phyloP scores from a whole-genome alignment of 2,113 vertebrate species.

The Podarcis muralis region DNA sequence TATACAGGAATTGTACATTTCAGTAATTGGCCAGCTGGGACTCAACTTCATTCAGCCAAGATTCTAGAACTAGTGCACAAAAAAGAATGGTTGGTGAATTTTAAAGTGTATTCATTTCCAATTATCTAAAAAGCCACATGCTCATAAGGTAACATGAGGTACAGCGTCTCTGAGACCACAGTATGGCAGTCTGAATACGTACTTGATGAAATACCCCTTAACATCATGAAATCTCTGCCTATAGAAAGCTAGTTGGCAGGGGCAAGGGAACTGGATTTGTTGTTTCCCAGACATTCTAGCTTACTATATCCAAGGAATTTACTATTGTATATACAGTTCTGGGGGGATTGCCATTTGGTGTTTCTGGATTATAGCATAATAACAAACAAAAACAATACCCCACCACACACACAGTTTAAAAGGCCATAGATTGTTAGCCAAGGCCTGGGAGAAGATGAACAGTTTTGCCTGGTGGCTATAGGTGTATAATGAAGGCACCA shows the following conservation, averaged over 20 bases:
- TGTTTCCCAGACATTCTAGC: background rate
- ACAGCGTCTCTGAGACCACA: background rate
- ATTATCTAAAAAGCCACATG: conserved; percentile 19
- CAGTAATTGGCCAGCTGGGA: conserved; percentile 55
- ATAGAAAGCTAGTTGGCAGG: background rate
- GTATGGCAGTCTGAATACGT: no score
- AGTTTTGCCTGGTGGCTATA: no score
- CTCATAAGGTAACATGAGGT: background rate
- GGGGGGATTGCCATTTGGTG: background rate
- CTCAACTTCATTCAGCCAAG: conserved; percentile 50
- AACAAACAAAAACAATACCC: no score
- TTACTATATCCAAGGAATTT: background rate
- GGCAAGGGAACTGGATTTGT: background rate
- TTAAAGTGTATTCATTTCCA: conserved; percentile 38
- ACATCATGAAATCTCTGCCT: background rate
- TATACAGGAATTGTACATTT: conserved; percentile 17
- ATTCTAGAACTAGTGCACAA: conserved; percentile 25
- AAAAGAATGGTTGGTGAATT: conserved; percentile 16
- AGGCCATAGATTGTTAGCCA: no score
- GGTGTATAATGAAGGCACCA: no score
- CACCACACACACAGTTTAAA: no score
- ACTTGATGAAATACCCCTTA: background rate
- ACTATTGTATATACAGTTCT: background rate
- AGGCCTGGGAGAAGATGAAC: no score
- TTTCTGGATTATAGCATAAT: background rate